A percentile compares a stretch with the other conserved stretches of the same genome.
Evolutionary conservation across 2,113 vertebrate species (phyloP).

Genomic region (Eublepharis macularius): DNA sequence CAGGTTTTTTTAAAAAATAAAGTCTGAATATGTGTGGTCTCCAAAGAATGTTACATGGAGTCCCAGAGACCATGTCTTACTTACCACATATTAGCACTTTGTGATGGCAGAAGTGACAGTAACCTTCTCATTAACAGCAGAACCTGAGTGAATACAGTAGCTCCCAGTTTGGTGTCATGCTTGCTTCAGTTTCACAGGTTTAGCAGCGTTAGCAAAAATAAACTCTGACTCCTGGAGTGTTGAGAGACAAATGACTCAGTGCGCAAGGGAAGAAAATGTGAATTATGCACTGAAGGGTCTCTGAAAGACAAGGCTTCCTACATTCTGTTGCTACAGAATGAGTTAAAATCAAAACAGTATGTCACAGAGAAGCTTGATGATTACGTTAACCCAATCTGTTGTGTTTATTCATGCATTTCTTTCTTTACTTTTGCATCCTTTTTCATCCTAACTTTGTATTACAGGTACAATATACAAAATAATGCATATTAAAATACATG

Average conservation of each 20-base stretch:
- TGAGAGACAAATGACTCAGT: conserved; percentile 61
- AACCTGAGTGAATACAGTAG: conserved; percentile 60
- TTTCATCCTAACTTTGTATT: conserved; percentile 13
- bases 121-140: conserved; percentile 16
- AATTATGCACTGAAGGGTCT: conserved; percentile 28
- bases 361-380: conserved; percentile 44
- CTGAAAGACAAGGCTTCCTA: conserved; percentile 33
- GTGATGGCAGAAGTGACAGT: background rate
- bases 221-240: conserved; percentile 62
- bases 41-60: background rate
- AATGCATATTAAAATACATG: background rate
- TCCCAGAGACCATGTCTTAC: background rate
- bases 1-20: background rate
- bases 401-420: background rate
- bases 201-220: conserved; percentile 70
- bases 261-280: conserved; percentile 55
- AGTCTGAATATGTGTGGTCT: background rate
- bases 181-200: conserved; percentile 53
- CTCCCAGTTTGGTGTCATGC: conserved; percentile 53
- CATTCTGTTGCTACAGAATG: conserved; percentile 17
- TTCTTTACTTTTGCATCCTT: background rate
- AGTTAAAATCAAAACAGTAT: conserved; percentile 42
- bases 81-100: background rate
- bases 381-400: background rate
- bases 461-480: background rate